phyloP scores from a whole-genome alignment of 1,140 invertebrate species.

The Diuraphis noxia region DNA sequence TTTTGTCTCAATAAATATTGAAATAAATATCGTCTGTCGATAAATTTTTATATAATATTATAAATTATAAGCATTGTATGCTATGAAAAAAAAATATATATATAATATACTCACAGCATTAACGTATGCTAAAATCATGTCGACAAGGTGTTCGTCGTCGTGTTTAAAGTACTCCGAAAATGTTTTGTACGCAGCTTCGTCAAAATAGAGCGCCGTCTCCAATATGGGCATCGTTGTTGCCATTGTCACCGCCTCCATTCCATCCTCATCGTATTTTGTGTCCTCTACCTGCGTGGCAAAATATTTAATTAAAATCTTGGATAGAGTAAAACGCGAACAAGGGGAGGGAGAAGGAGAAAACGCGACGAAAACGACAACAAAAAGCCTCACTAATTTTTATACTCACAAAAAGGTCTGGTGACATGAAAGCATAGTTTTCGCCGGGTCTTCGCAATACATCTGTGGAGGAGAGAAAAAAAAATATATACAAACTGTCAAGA shows the following conservation, averaged over 20 bases:
- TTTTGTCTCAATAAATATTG: background rate
- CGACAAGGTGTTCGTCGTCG: constrained; percentile 68
- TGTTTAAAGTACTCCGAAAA: constrained; percentile 71
- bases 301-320: constrained; percentile 16
- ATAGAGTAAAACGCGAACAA: background rate
- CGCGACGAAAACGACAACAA: background rate
- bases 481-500: constrained; percentile 14
- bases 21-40: background rate
- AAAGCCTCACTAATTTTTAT: constrained; percentile 15
- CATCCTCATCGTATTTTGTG: background rate
- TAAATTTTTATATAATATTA: no score
- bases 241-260: background rate
- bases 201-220: constrained; percentile 75
- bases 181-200: constrained; percentile 71
- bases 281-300: background rate
- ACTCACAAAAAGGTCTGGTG: constrained; percentile 32
- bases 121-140: constrained; percentile 75
- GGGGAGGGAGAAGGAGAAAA: background rate
- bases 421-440: constrained; percentile 12
- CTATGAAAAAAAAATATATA: background rate
- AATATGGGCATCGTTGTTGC: constrained; percentile 57
- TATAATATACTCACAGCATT: constrained; percentile 66
- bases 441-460: background rate
- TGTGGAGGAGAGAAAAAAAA: background rate
- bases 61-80: background rate